Evolutionary conservation across 2,888 invertebrate species (phyloP).

Genomic region (Lasioglossum calceatum): DNA sequence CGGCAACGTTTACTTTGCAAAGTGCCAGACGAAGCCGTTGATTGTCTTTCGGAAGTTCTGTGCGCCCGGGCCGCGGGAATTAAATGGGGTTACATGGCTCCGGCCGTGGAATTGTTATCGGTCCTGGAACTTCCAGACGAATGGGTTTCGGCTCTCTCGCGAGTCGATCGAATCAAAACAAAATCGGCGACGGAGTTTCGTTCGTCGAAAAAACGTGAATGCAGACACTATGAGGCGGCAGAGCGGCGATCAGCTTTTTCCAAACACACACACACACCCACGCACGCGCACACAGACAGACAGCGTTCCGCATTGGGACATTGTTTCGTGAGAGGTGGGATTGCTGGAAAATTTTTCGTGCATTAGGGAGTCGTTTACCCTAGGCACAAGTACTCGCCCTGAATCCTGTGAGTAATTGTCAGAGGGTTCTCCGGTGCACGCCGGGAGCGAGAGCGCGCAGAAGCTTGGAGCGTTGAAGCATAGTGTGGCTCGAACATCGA

Average conservation of each 20-base stretch:
- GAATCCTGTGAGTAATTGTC: slow-evolving; percentile 70
- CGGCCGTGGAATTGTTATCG: slow-evolving; percentile 30
- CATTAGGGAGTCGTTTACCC: slow-evolving; percentile 56
- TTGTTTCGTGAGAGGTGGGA: neutral
- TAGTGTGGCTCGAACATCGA: slow-evolving; percentile 28
- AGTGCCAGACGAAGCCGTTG: slow-evolving; percentile 65
- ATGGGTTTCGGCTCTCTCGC: slow-evolving; percentile 10
- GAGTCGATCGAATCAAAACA: slow-evolving; percentile 20
- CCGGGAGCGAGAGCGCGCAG: slow-evolving; percentile 8
- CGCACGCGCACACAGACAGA: neutral
- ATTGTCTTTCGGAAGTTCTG: slow-evolving; percentile 70
- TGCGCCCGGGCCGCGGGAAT: slow-evolving; percentile 46
- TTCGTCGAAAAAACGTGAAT: neutral
- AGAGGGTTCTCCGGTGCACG: slow-evolving; percentile 50
- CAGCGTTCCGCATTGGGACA: neutral
- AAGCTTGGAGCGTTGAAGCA: slow-evolving; percentile 48
- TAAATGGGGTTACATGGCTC: slow-evolving; percentile 48
- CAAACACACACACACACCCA: neutral
- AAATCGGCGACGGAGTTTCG: neutral
- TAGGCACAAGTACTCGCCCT: slow-evolving; percentile 69
- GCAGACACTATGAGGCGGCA: neutral
- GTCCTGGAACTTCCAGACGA: slow-evolving; percentile 22
- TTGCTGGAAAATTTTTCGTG: slow-evolving; percentile 57
- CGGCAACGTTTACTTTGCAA: slow-evolving; percentile 65
- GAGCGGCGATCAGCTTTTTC: neutral